These are phyloP conservation scores for Limulus polyphemus DNA, from an alignment of 2,888 invertebrate species.

Conservation along the genomic window DNA sequence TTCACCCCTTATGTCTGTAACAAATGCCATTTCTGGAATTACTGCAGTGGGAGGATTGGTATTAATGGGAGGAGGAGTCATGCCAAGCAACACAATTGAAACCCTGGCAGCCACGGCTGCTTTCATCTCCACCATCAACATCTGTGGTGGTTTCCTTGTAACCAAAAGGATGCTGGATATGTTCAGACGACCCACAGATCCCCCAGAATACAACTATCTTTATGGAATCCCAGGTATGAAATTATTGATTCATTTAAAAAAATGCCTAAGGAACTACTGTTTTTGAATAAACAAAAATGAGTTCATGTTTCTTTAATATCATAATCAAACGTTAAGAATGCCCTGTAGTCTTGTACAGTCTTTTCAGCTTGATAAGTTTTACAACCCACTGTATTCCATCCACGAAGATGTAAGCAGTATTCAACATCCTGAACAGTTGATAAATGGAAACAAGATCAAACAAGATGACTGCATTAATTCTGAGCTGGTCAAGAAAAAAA, in stretches of 20 bases:
- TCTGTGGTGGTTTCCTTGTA: slow-evolving; percentile 78
- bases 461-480: too few species aligned
- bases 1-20: slow-evolving; percentile 83
- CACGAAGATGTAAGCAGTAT: too few species aligned
- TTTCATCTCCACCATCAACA: slow-evolving; percentile 76
- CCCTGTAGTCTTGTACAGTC: too few species aligned
- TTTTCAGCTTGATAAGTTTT: too few species aligned
- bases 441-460: too few species aligned
- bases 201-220: slow-evolving; percentile 68
- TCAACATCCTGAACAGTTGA: too few species aligned
- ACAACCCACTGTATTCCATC: too few species aligned
- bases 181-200: slow-evolving; percentile 68
- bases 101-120: slow-evolving; percentile 66
- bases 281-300: too few species aligned
- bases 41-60: slow-evolving; percentile 81
- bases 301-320: too few species aligned
- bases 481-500: too few species aligned
- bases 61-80: slow-evolving; percentile 68
- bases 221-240: slow-evolving; percentile 54
- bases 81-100: slow-evolving; percentile 62
- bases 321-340: too few species aligned
- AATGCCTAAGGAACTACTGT: too few species aligned
- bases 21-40: slow-evolving; percentile 80
- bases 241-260: background rate
- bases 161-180: slow-evolving; percentile 85